Evolutionary conservation across 92 coral and sea anemone genomes (phyloP), one percentile per base, ranked within the genome.

Genomic region (Zoanthus sociatus): DNA sequence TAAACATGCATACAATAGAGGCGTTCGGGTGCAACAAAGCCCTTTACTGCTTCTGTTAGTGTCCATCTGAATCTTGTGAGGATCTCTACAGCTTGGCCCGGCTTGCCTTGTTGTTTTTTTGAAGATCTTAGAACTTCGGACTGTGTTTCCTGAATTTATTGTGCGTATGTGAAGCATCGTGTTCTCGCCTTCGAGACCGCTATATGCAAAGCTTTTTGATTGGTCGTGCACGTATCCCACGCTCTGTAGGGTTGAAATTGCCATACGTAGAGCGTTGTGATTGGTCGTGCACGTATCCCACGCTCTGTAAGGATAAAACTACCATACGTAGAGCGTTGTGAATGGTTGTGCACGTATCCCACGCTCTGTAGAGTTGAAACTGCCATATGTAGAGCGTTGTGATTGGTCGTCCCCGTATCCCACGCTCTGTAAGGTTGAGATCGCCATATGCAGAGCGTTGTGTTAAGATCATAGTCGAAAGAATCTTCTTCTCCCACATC

Each of bases 61-160:
- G 91, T 92, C 96, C 94, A 93, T 13, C 96, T 93, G 63, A 91
- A 91, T 20, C 86, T 82, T 42, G 91, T 87, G n/a, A 56, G 87
- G 14, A 77, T 73, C 14, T 74, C 89, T 4, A 21, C 77, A 73
- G 77, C 54, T 37, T 73, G 77, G 21, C 77, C 77, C 5, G 77
- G 60, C 4, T 3, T 37, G 17, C 51, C 76, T 5, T 11, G 61
- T 16, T 21, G 1, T 5, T 26, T 26, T 26, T 26, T 26, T 26
- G 26, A 26, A 26, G 26, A 26, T 26, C 26, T 26, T 26, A 26
- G 26, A 26, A 75, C 54, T 46, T 75, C 53, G 15, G 32, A 32
- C 32, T 11, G 1, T 26, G 17, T 89, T 83, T 46, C 33, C 55
- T n/a, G 91, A 90, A 82, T 45, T 92, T 13, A 92, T 82, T 15